Evolutionary conservation across 2,888 invertebrate genomes (phyloP).

Genomic region (Podotricha telesiphe): DNA sequence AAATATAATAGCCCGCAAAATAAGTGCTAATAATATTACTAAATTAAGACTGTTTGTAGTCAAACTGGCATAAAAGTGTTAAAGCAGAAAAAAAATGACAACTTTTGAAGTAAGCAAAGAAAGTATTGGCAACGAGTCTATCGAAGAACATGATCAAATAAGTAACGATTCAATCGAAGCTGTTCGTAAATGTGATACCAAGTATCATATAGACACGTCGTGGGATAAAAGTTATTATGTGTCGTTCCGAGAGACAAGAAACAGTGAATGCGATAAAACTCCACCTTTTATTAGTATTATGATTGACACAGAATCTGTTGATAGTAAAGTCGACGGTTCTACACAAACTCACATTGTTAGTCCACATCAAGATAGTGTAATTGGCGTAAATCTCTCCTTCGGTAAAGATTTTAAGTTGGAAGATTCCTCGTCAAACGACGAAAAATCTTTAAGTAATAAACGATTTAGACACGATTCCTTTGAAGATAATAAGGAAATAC

Average conservation of each 20-base stretch:
- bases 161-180: constrained; percentile 63
- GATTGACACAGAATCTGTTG: constrained; percentile 57
- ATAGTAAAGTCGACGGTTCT: constrained; percentile 56
- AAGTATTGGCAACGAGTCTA: constrained; percentile 50
- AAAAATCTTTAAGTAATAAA: constrained; percentile 58
- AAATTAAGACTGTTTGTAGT: not conserved
- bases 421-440: constrained; percentile 59
- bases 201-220: constrained; percentile 60
- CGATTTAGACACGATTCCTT: constrained; percentile 62
- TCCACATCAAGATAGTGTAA: constrained; percentile 53
- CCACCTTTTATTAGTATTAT: constrained; percentile 67
- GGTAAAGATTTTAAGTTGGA: constrained; percentile 60
- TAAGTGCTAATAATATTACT: not conserved
- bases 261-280: constrained; percentile 56
- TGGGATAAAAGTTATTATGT: constrained; percentile 63
- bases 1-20: not conserved
- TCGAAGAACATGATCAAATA: constrained; percentile 37
- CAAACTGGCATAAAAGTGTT: constrained; percentile 1
- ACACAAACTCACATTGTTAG: constrained; percentile 64
- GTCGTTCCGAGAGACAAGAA: constrained; percentile 54
- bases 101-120: constrained; percentile 48
- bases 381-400: constrained; percentile 64
- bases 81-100: constrained; percentile 38
- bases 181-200: constrained; percentile 63
- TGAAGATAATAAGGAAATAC: constrained; percentile 56